phyloP scores from a whole-genome alignment of 1,140 invertebrate genomes.

The Adoxophyes honmai region DNA sequence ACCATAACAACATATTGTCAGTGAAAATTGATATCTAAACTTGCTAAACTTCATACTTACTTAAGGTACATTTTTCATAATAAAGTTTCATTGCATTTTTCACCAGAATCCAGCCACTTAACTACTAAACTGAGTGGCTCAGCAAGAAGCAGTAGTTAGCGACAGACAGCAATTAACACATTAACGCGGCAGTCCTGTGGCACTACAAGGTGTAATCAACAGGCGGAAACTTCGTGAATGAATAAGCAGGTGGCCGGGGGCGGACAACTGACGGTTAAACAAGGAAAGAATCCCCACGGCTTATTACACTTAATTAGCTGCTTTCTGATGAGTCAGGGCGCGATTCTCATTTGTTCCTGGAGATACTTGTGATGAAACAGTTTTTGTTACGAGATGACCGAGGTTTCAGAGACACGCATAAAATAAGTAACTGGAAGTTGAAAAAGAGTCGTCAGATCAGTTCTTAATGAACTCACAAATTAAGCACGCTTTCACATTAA shows the following conservation, averaged over 20 bases:
- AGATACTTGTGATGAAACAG: too few relatives aligned
- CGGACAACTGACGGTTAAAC: not conserved
- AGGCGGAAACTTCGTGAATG: conserved; percentile 43
- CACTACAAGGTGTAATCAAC: conserved; percentile 43
- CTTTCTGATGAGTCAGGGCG: not conserved
- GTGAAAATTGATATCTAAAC: too few relatives aligned
- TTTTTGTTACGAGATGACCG: too few relatives aligned
- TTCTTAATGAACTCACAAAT: too few relatives aligned
- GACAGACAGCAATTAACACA: conserved; percentile 38
- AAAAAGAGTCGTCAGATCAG: too few relatives aligned
- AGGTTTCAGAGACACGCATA: too few relatives aligned
- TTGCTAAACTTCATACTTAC: too few relatives aligned
- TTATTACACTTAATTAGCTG: not conserved
- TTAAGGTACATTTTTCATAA: not conserved
- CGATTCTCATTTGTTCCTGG: too few relatives aligned
- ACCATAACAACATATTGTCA: too few relatives aligned
- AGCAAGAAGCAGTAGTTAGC: conserved; percentile 20
- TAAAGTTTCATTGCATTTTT: not conserved
- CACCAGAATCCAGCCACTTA: not conserved
- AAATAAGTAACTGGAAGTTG: too few relatives aligned
- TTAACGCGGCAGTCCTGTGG: conserved; percentile 27
- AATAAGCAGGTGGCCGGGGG: conserved; percentile 29
- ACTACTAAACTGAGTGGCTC: not conserved
- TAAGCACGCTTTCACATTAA: too few relatives aligned
- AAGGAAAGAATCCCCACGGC: not conserved